Evolutionary conservation across 1,140 invertebrate genomes (phyloP), one percentile per base, ranked within the genome.

Genomic region (Condylostylus longicornis): DNA sequence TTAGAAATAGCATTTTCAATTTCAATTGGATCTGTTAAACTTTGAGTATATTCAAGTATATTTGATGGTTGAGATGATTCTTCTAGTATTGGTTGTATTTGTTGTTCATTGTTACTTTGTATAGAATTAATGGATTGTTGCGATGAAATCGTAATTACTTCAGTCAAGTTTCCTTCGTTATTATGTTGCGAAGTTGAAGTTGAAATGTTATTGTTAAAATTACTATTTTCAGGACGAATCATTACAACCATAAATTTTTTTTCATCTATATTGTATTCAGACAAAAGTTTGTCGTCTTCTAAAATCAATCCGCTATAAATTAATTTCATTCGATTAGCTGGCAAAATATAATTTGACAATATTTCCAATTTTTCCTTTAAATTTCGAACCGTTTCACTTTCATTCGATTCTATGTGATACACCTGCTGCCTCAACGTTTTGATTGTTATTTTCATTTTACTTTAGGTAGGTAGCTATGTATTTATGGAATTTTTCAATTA

Each of bases 171-270:
- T n/a, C n/a, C n/a, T n/a, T n/a, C n/a, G n/a, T n/a, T n/a, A n/a
- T n/a, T n/a, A n/a, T n/a, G n/a, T n/a, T n/a, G n/a, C n/a, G n/a
- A n/a, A n/a, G n/a, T 30, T 6, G 28, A n/a, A 6, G 29, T 37
- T 37, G 18, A 17, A 35, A 22, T 25, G 33, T 22, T n/a, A 33
- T 18, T 29, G 34, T 19, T 27, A 31, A 17, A 10, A 19, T 5
- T 13, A 15, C 28, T 33, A 25, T 37, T 18, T 43, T 37, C 17
- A 40, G 40, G 13, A 43, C n/a, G 25, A 45, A 38, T 38, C 87
- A 96, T 94, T 44, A 95, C 82, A 49, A 96, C 90, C 58, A 96
- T 79, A 66, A 95, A 96, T 65, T 94, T 96, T 53, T 87, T 90
- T 53, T 91, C 87, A 63, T 95, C 88, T 59, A 94, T 90, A 59